Percentiles rank a stretch among this genome's conserved stretches.
Evolutionary conservation across 2,888 invertebrate genomes (phyloP).

Genomic region (Napeogenes sylphis): DNA sequence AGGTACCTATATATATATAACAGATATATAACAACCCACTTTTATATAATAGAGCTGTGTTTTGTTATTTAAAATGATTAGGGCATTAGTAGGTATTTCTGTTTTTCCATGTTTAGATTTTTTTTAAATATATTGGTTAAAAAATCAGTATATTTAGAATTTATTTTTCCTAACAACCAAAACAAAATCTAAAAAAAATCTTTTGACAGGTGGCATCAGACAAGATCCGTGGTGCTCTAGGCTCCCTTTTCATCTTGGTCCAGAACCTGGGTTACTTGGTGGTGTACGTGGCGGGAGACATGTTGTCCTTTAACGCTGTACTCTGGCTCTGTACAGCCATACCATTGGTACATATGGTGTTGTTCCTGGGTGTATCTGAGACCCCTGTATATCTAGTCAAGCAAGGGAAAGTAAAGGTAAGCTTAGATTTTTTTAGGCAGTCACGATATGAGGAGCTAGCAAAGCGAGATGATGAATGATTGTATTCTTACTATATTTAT

Average conservation of each 20-base stretch:
- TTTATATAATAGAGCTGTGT: not conserved
- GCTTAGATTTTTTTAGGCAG: no score
- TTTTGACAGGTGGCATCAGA: conserved; percentile 61
- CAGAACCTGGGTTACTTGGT: conserved; percentile 70
- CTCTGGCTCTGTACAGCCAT: conserved; percentile 67
- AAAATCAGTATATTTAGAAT: no score
- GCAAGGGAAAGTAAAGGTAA: conserved; percentile 66
- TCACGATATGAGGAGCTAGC: no score
- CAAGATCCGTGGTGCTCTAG: conserved; percentile 66
- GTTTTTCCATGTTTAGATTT: no score
- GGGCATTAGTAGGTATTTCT: no score
- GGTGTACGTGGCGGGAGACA: conserved; percentile 66
- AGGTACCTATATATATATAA: conserved; percentile 42
- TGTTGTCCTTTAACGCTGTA: conserved; percentile 58
- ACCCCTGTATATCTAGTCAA: conserved; percentile 71
- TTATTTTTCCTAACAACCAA: no score
- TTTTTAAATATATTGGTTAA: no score
- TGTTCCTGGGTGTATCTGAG: conserved; percentile 68
- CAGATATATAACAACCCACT: not conserved
- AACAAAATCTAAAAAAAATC: no score
- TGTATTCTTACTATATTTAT: no score
- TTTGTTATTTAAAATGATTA: no score
- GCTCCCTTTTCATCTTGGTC: conserved; percentile 68
- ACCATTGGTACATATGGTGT: conserved; percentile 56
- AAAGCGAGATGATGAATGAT: no score